Conservation (phyloP, 2,888 invertebrate species). For the Ormyrus thymus region DNA sequence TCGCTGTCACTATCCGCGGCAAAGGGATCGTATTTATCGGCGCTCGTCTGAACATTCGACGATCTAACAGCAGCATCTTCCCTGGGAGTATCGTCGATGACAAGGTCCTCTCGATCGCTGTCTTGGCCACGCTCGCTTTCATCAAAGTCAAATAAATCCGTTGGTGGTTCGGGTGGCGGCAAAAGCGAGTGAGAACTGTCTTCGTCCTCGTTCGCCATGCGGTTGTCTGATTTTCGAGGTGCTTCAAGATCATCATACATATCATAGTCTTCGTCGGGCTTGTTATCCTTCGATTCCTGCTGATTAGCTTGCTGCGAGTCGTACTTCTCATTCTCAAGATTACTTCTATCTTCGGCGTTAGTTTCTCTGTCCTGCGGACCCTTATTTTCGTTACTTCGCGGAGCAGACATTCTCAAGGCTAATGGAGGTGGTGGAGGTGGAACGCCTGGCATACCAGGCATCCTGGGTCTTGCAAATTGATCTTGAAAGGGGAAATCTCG, state of each 20-base stretch:
- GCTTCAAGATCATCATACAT: constrained; percentile 77
- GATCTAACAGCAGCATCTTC: constrained; percentile 59
- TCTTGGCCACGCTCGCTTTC: constrained; percentile 72
- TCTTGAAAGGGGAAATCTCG: neutral
- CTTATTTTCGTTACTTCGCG: constrained; percentile 9
- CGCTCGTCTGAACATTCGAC: constrained; percentile 11
- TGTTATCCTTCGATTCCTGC: neutral
- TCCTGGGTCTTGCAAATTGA: constrained; percentile 41
- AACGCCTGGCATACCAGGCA: constrained; percentile 1
- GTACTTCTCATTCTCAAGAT: neutral
- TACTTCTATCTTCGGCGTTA: neutral
- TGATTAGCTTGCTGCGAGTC: neutral
- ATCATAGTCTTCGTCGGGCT: constrained; percentile 76
- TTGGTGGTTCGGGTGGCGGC: constrained; percentile 75
- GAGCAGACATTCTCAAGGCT: constrained; percentile 33
- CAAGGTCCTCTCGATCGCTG: constrained; percentile 70
- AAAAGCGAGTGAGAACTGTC: constrained; percentile 61
- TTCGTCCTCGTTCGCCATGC: constrained; percentile 67
- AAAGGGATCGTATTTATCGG: constrained; percentile 72
- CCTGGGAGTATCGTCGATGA: constrained; percentile 72
- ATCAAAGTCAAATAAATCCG: constrained; percentile 71
- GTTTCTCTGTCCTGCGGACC: constrained; percentile 7
- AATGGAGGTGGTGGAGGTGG: constrained; percentile 52
- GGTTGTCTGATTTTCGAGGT: constrained; percentile 51
- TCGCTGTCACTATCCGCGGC: constrained; percentile 70